phyloP scores from a whole-genome alignment of 2,888 invertebrate genomes.

The Cataglyphis albicans region DNA sequence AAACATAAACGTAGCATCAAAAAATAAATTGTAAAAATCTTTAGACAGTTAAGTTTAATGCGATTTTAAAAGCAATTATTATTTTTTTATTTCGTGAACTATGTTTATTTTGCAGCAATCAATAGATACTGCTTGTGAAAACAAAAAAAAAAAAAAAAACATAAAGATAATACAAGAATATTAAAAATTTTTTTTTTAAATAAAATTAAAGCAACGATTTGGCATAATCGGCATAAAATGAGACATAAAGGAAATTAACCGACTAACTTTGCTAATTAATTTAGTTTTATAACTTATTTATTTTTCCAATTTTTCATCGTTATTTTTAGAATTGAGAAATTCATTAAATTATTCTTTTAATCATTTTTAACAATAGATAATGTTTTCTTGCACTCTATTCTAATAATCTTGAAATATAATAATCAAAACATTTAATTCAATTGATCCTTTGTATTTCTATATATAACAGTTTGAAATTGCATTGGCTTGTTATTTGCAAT shows the following conservation, averaged over 20 bases:
- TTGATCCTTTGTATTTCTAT: neutral
- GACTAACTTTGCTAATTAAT: neutral
- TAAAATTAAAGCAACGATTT: neutral
- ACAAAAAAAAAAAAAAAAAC: neutral
- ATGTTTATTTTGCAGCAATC: neutral
- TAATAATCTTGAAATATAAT: neutral
- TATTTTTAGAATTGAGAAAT: neutral
- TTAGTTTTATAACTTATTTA: neutral
- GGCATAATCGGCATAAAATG: neutral
- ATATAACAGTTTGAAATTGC: neutral
- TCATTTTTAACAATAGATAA: neutral
- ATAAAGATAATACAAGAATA: neutral
- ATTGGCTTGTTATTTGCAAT: neutral
- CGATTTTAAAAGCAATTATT: neutral
- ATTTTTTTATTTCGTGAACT: neutral
- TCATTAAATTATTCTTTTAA: neutral
- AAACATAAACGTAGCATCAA: neutral
- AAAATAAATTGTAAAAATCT: neutral
- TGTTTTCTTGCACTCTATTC: neutral
- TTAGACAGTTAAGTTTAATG: neutral
- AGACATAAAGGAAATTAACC: neutral
- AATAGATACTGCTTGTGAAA: neutral
- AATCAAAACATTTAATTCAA: neutral
- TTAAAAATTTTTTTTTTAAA: conserved; percentile 3
- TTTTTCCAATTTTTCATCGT: neutral